These are phyloP conservation scores for Cryptoprocta ferox DNA, from an alignment of 2,797 vertebrate species.

Conservation along the genomic window DNA sequence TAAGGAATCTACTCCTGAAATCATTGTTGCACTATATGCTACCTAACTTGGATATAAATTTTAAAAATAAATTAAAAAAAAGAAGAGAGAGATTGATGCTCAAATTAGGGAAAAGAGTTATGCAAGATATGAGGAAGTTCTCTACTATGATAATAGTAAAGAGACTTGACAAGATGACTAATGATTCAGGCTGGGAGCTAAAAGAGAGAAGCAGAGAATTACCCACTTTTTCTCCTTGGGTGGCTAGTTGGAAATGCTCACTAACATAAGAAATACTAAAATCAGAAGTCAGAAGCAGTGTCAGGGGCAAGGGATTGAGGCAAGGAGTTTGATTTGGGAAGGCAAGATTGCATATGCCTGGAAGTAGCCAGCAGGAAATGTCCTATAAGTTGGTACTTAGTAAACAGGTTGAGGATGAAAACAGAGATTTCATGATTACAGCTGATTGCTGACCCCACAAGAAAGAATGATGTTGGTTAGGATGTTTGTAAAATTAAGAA, in stretches of 20 bases:
- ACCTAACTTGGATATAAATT: too few species aligned
- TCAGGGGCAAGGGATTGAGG: neutral
- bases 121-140: neutral
- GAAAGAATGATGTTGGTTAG: neutral
- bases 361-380: neutral
- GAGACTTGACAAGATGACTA: neutral
- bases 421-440: neutral
- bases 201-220: neutral
- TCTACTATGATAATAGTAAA: neutral
- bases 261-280: neutral
- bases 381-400: neutral
- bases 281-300: neutral
- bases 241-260: neutral
- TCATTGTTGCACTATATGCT: too few species aligned
- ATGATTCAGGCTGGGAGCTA: neutral
- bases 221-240: neutral
- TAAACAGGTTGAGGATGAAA: neutral
- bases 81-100: neutral
- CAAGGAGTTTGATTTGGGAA: neutral
- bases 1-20: too few species aligned
- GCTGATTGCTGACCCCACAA: neutral
- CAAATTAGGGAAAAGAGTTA: neutral
- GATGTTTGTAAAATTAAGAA: neutral
- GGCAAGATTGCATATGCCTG: neutral
- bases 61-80: neutral